phyloP scores from a whole-genome alignment of 1,140 invertebrate species.

The Oedothorax gibbosus region DNA sequence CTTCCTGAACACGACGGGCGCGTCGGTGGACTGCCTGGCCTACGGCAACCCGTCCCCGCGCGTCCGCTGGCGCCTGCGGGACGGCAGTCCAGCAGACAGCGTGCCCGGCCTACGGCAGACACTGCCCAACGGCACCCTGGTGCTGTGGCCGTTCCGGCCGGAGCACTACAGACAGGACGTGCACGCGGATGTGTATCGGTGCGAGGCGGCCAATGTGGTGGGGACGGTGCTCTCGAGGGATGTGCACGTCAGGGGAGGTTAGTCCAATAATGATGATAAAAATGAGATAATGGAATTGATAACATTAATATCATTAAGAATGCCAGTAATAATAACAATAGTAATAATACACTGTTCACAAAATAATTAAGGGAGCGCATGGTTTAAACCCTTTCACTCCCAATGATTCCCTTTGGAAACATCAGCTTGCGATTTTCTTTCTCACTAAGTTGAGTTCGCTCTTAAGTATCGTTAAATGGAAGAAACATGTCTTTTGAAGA shows the following conservation, averaged over 20 bases:
- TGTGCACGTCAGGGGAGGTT: slow-evolving; percentile 85
- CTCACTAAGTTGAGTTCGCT: no score
- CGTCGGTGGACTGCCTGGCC: slow-evolving; percentile 67
- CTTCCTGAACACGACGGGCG: slow-evolving; percentile 68
- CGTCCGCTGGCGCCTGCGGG: slow-evolving; percentile 62
- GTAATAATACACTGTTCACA: no score
- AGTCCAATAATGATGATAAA: no score
- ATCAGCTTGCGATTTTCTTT: no score
- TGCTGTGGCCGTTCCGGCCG: slow-evolving; percentile 92
- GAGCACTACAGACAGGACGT: slow-evolving; percentile 91
- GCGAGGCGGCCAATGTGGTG: slow-evolving; percentile 80
- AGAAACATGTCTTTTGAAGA: no score
- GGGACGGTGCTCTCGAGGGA: slow-evolving; percentile 83
- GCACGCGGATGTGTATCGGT: slow-evolving; percentile 71
- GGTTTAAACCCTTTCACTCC: no score
- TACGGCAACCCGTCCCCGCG: slow-evolving; percentile 68
- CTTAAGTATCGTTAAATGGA: no score
- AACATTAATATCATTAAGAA: no score
- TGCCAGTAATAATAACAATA: no score
- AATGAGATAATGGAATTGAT: no score
- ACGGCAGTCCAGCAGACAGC: slow-evolving; percentile 51
- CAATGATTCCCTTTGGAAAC: no score
- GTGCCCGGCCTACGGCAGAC: slow-evolving; percentile 61
- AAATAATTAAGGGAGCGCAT: no score
- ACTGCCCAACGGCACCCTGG: slow-evolving; percentile 82